Percentiles rank a stretch among this genome's conserved stretches.
Conservation (phyloP, 1,140 invertebrate genomes). For the Carcinoscorpius rotundicauda region DNA sequence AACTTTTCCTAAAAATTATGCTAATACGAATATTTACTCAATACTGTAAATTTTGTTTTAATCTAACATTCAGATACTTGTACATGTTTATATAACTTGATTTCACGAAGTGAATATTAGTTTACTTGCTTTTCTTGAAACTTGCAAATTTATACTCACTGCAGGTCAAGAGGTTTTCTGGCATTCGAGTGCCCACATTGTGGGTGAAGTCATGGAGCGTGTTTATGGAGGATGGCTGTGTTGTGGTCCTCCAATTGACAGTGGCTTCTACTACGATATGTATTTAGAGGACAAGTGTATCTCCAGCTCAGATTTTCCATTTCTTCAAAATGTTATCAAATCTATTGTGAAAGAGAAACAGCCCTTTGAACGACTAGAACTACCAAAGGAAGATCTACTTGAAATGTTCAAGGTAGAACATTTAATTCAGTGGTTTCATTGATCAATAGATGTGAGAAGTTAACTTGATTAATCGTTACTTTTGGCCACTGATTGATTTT, state of each 20-base stretch:
- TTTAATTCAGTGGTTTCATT: too few species aligned
- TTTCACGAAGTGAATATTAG: too few species aligned
- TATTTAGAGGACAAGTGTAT: constrained; percentile 45
- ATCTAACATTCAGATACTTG: too few species aligned
- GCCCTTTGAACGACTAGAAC: constrained; percentile 87
- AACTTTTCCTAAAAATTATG: too few species aligned
- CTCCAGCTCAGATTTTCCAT: constrained; percentile 72
- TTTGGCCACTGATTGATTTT: too few species aligned
- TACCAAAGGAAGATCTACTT: constrained; percentile 87
- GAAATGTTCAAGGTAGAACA: constrained; percentile 84
- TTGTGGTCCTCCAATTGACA: constrained; percentile 95
- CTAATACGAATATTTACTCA: too few species aligned
- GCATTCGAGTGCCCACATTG: constrained; percentile 96
- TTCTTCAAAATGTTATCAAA: constrained; percentile 73
- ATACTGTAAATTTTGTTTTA: constrained; percentile 1
- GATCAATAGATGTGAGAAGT: too few species aligned
- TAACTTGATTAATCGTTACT: too few species aligned
- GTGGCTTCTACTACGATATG: constrained; percentile 99
- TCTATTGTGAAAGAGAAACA: constrained; percentile 87
- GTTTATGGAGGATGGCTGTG: constrained; percentile 94
- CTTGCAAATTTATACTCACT: too few species aligned
- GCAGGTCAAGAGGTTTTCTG: constrained; percentile 85
- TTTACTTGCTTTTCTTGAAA: too few species aligned
- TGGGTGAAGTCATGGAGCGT: constrained; percentile 93
- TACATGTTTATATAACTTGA: too few species aligned